Base-by-base conservation (phyloP, 2,888 invertebrate genomes). In the Leucophenga maculata region DNA sequence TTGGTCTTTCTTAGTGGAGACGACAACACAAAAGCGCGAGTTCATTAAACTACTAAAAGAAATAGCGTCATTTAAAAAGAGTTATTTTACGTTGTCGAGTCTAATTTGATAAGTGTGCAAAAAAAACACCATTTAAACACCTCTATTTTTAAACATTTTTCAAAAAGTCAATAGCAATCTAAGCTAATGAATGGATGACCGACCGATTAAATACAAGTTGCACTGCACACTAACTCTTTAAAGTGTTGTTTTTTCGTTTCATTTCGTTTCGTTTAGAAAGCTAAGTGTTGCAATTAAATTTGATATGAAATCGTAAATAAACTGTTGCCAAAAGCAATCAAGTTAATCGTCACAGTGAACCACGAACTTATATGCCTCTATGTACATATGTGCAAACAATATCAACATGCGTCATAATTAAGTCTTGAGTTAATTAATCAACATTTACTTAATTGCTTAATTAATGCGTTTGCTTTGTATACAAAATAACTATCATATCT, bases 391-490 rank as follows among this genome's bases (percentile, higher is more conserved):
- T 11, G 50, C 16, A 50, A 50, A 50, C 50, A 18, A 8, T 4
- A 50, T n/a, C 50, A 50, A 18, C n/a, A 8, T 48, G 68, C 67
- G 67, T 68, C 55, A 72, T 67, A 67, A 64, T 52, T 65, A 52
- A 50, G 32, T 48, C 26, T 64, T 8, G 46, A 46, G 50, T 71
- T 73, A 83, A 81, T 80, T 77, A 75, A 81, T 74, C 74, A 81
- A 80, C 74, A 76, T 74, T 76, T 68, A 46, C 74, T 74, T 72
- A 77, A 80, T 80, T 78, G 75, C 80, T 83, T 81, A 77, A 79
- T 79, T 77, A 75, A 69, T 26, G 55, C 66, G 54, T 55, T 13
- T 46, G 54, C 26, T 44, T 52, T 50, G 32, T 39, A 39, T 39
- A 39, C 39, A 39, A 39, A 11, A 39, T 1, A 39, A 6, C 39